These are phyloP conservation scores for Tychaedon coryphoeus DNA, from an alignment of 2,113 vertebrate genomes.

Conservation along the genomic window DNA sequence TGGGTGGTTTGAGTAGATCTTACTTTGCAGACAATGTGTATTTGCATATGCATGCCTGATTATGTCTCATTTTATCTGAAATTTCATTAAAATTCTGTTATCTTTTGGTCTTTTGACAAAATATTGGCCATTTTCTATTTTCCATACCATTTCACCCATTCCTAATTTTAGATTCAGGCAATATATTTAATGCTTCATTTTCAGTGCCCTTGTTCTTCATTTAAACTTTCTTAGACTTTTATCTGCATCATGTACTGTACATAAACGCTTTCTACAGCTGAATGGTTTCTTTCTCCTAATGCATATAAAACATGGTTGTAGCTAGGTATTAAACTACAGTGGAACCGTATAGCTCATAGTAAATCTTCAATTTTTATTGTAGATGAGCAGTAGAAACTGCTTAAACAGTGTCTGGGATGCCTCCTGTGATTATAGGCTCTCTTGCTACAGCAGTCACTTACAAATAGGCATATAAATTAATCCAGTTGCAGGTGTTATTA, in stretches of 20 bases:
- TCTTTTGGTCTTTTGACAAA: slow-evolving; percentile 23
- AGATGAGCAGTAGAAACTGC: slow-evolving; percentile 46
- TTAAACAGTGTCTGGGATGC: slow-evolving; percentile 23
- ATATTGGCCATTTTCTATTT: slow-evolving; percentile 48
- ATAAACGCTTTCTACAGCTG: slow-evolving; percentile 62
- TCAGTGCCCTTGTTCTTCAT: slow-evolving; percentile 52
- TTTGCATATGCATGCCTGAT: background rate
- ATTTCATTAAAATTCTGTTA: slow-evolving; percentile 37
- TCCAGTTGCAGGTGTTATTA: slow-evolving; percentile 21
- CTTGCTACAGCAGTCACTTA: slow-evolving; percentile 46
- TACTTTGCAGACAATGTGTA: background rate
- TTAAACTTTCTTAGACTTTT: slow-evolving; percentile 61
- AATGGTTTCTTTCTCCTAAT: slow-evolving; percentile 66
- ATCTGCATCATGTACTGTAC: slow-evolving; percentile 65
- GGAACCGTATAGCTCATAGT: slow-evolving; percentile 38
- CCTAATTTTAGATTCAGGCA: slow-evolving; percentile 49
- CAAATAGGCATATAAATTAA: slow-evolving; percentile 63
- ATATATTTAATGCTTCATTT: slow-evolving; percentile 58
- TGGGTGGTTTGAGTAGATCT: background rate
- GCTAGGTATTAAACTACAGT: slow-evolving; percentile 68
- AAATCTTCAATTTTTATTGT: slow-evolving; percentile 63
- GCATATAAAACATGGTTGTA: slow-evolving; percentile 64
- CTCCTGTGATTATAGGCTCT: slow-evolving; percentile 48
- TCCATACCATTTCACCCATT: slow-evolving; percentile 53
- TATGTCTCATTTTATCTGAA: slow-evolving; percentile 16